Percentiles rank a stretch among this genome's conserved stretches.
Conservation (phyloP, 2,888 invertebrate genomes). For the Drosophila neotestacea region DNA sequence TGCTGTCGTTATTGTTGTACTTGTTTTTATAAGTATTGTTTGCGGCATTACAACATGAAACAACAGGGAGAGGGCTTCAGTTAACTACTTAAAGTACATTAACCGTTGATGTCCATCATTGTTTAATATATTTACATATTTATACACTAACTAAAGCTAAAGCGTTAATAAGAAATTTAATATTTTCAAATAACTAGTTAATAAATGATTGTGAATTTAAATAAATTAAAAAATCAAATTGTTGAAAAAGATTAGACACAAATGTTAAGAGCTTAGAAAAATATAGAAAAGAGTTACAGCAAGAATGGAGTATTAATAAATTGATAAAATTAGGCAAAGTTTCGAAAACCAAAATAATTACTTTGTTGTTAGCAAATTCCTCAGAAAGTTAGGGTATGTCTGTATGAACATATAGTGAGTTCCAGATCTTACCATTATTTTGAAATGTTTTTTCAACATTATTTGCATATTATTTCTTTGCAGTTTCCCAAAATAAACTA, state of each 20-base stretch:
- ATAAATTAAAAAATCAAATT: background rate
- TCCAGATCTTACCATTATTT: conserved; percentile 26
- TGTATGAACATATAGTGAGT: background rate
- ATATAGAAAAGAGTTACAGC: too few species aligned
- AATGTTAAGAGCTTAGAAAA: too few species aligned
- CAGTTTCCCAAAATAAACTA: conserved; percentile 46
- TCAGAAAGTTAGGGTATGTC: conserved; percentile 10
- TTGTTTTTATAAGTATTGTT: conserved; percentile 22
- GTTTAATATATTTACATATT: conserved; percentile 18
- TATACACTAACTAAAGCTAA: conserved; percentile 4
- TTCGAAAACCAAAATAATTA: too few species aligned
- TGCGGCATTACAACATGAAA: conserved; percentile 48
- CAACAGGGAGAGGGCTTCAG: conserved; percentile 21
- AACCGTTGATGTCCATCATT: conserved; percentile 31
- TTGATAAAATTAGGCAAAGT: too few species aligned
- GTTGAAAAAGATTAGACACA: too few species aligned
- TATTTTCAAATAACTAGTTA: too few species aligned
- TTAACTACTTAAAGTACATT: conserved; percentile 41
- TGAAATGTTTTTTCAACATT: conserved; percentile 46
- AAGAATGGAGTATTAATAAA: too few species aligned
- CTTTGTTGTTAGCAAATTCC: background rate
- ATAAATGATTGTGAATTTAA: background rate
- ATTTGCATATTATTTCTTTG: conserved; percentile 58
- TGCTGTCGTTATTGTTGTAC: conserved; percentile 5
- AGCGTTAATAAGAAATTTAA: too few species aligned